Evolutionary conservation across 2,797 vertebrate species (phyloP).

Genomic region (Amblyopsis hoosieri): DNA sequence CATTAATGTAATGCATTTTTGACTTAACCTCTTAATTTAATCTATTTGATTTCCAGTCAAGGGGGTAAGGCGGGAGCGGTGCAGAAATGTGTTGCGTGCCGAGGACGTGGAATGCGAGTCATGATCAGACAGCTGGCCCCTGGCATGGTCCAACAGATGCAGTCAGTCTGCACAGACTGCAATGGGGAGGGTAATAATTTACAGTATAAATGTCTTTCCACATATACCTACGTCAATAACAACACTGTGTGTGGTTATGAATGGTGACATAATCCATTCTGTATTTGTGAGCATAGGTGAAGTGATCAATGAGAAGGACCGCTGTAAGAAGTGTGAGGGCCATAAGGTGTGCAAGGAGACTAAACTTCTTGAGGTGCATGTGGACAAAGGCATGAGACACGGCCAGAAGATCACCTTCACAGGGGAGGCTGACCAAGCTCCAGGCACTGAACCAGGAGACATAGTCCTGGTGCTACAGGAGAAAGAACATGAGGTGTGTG

Average conservation of each 20-base stretch:
- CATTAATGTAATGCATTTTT: background rate
- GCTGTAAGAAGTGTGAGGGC: constrained; percentile 98
- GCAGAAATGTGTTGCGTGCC: constrained; percentile 93
- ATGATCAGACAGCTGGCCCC: constrained; percentile 98
- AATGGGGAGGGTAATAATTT: constrained; percentile 89
- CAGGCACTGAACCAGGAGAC: constrained; percentile 94
- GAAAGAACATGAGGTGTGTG: constrained; percentile 92
- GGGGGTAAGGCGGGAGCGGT: constrained; percentile 96
- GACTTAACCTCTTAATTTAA: background rate
- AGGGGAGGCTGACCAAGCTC: constrained; percentile 97
- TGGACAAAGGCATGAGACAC: constrained; percentile 99
- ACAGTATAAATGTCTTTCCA: background rate
- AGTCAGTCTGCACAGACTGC: constrained; percentile 97
- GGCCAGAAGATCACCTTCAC: constrained; percentile 97
- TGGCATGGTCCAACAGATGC: constrained; percentile 99
- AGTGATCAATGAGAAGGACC: constrained; percentile 98
- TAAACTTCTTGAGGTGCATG: constrained; percentile 97
- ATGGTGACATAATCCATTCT: background rate
- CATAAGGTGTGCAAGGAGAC: constrained; percentile 98
- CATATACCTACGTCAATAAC: background rate
- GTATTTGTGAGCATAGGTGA: constrained; percentile 80
- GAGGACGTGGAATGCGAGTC: constrained; percentile 93
- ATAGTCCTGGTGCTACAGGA: constrained; percentile 96
- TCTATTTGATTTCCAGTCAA: constrained; percentile 79
- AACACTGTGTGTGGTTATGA: background rate